A percentile compares a stretch with the other conserved stretches of the same genome.
Conservation (phyloP, 2,113 vertebrate genomes). For the Gasterosteus aculeatus region DNA sequence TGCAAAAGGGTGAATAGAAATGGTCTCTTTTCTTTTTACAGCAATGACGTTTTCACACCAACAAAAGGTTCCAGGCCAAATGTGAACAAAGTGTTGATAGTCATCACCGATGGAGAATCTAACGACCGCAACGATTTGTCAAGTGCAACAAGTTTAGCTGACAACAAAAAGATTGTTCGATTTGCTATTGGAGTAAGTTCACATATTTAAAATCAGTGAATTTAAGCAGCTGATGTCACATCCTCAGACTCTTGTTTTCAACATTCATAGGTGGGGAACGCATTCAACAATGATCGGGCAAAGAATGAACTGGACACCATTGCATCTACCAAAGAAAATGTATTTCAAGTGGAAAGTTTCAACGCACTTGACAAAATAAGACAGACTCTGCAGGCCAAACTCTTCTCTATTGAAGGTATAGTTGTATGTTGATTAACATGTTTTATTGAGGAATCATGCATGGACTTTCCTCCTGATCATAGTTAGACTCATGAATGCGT, state of each 20-base stretch:
- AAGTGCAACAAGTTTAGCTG: conserved; percentile 8
- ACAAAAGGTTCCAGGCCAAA: conserved; percentile 12
- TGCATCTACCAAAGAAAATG: conserved; percentile 63
- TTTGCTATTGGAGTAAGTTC: conserved; percentile 77
- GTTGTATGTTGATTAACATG: background rate
- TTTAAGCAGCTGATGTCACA: background rate
- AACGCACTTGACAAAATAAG: conserved; percentile 79
- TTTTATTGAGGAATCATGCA: too few relatives aligned
- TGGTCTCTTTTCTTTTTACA: conserved; percentile 29
- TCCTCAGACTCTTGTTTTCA: background rate
- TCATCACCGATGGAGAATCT: conserved; percentile 80
- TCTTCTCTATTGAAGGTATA: conserved; percentile 88
- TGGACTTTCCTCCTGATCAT: background rate
- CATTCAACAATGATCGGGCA: rapidly evolving
- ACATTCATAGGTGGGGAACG: conserved; percentile 74
- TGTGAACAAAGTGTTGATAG: conserved; percentile 72
- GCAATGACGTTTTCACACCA: conserved; percentile 30
- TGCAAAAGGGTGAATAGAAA: background rate
- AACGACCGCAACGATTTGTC: rapidly evolving
- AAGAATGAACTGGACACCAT: conserved; percentile 61
- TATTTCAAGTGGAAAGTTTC: conserved; percentile 83
- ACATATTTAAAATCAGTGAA: background rate
- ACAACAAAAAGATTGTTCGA: conserved; percentile 38
- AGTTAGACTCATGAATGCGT: too few relatives aligned
- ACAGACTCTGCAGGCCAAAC: conserved; percentile 81